A percentile compares a stretch with the other conserved stretches of the same genome.
Evolutionary conservation across 2,888 invertebrate genomes (phyloP).

Genomic region (Belgica antarctica): DNA sequence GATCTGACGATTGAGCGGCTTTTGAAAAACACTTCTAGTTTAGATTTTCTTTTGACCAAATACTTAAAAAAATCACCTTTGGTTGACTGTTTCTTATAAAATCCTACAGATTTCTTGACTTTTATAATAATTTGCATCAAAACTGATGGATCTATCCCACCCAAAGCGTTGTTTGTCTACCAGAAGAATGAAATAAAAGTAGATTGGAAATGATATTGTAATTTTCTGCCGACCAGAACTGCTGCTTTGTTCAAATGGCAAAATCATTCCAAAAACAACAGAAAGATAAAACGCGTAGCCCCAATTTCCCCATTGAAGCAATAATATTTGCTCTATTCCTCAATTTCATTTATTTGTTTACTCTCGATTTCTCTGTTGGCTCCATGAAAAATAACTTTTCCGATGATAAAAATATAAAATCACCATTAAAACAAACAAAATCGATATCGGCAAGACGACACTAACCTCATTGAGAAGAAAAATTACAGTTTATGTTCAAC

Average conservation of each 20-base stretch:
- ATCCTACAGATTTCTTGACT: too few species aligned
- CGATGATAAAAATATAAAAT: conserved; percentile 4
- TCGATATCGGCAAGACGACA: background rate
- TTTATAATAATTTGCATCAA: too few species aligned
- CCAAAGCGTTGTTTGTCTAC: background rate
- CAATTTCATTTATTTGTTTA: conserved; percentile 30
- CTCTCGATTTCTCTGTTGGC: background rate
- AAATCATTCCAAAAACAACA: background rate
- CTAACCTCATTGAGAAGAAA: background rate
- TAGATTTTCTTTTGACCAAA: too few species aligned
- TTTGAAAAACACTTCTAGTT: too few species aligned
- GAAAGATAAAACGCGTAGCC: background rate
- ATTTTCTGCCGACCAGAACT: background rate
- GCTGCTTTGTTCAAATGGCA: background rate
- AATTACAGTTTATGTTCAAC: background rate
- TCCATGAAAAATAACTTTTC: background rate
- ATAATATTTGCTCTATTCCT: background rate
- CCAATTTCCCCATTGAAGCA: background rate
- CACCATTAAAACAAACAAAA: conserved; percentile 7
- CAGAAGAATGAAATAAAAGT: background rate
- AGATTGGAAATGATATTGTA: conserved; percentile 12
- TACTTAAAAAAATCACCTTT: too few species aligned
- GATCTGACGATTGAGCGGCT: too few species aligned
- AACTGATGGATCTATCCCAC: too few species aligned
- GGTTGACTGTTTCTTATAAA: too few species aligned